These are phyloP conservation scores for Spilosoma lubricipeda DNA, from an alignment of 2,888 invertebrate species.

Conservation along the genomic window DNA sequence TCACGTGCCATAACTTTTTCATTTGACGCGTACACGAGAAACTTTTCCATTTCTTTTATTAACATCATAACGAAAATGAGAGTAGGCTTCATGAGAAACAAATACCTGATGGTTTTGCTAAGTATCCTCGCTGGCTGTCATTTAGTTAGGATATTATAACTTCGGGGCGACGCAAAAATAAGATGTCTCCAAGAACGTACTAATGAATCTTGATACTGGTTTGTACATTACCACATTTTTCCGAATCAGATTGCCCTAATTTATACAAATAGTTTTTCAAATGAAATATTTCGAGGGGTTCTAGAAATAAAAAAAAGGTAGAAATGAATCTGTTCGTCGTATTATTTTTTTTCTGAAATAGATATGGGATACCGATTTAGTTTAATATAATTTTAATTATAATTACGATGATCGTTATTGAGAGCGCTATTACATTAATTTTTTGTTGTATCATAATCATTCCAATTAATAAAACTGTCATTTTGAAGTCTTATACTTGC, in stretches of 20 bases:
- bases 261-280: slow-evolving; percentile 35
- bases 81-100: slow-evolving; percentile 80
- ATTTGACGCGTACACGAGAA: slow-evolving; percentile 82
- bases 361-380: too few species aligned
- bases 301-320: background rate
- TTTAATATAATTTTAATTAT: background rate
- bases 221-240: slow-evolving; percentile 41
- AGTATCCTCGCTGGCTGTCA: slow-evolving; percentile 59
- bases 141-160: slow-evolving; percentile 51
- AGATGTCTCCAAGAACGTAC: slow-evolving; percentile 37
- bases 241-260: slow-evolving; percentile 29
- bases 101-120: slow-evolving; percentile 78
- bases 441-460: background rate
- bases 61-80: slow-evolving; percentile 84
- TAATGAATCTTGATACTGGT: slow-evolving; percentile 43
- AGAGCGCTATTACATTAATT: background rate
- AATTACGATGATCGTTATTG: background rate
- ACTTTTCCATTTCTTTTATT: slow-evolving; percentile 86
- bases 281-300: slow-evolving; percentile 20
- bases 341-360: too few species aligned
- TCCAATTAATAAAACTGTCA: background rate
- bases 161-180: slow-evolving; percentile 41
- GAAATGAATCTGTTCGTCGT: background rate
- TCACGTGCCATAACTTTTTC: slow-evolving; percentile 86
- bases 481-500: background rate